Evolutionary conservation across 2,888 invertebrate genomes (phyloP).

Genomic region (Hartigia nigra): DNA sequence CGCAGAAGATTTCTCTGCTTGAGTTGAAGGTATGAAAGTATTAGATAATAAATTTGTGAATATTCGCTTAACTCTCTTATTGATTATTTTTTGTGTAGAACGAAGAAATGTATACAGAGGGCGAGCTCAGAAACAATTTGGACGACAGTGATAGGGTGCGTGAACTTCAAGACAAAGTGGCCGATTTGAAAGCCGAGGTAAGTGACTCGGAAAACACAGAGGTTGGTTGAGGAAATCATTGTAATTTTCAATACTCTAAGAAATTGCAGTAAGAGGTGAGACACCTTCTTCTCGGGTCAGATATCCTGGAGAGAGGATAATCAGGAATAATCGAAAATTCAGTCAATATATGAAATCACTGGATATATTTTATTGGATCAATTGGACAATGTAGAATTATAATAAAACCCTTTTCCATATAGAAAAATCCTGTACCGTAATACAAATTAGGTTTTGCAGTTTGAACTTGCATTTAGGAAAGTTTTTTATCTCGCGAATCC

Average conservation of each 20-base stretch:
- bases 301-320: neutral
- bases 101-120: slow-evolving; percentile 94
- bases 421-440: neutral
- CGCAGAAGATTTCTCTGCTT: slow-evolving; percentile 91
- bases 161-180: slow-evolving; percentile 92
- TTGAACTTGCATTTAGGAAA: neutral
- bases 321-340: neutral
- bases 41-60: neutral
- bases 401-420: neutral
- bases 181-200: slow-evolving; percentile 94
- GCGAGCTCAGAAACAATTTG: slow-evolving; percentile 86
- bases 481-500: neutral
- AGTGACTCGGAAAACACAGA: slow-evolving; percentile 43
- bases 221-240: neutral
- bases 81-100: slow-evolving; percentile 72
- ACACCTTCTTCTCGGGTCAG: slow-evolving; percentile 12
- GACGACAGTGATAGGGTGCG: slow-evolving; percentile 88
- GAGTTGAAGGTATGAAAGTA: slow-evolving; percentile 81
- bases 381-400: neutral
- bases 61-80: neutral
- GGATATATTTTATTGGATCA: neutral
- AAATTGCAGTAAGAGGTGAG: slow-evolving; percentile 49
- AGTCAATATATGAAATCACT: neutral
- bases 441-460: neutral
- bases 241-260: slow-evolving; percentile 15